Conservation (phyloP, 2,888 invertebrate species). For the Ellobium chinense region DNA sequence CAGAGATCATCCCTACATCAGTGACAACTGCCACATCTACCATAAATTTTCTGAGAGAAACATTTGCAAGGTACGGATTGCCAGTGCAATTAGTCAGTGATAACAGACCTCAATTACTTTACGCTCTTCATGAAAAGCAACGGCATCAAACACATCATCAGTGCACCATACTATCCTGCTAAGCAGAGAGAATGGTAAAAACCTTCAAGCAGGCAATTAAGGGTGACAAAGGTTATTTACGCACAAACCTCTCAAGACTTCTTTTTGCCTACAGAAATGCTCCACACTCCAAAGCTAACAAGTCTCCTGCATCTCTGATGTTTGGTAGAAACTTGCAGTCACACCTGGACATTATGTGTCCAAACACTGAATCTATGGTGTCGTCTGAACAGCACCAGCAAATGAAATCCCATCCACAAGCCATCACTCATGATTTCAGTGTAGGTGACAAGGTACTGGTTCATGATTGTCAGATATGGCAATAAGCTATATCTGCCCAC, state of each 20-base stretch:
- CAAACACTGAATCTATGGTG: neutral
- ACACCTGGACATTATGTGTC: neutral
- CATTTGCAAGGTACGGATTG: neutral
- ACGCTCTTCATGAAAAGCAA: constrained; percentile 48
- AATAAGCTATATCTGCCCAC: neutral
- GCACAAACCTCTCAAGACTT: neutral
- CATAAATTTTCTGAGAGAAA: neutral
- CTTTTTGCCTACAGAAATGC: constrained; percentile 1
- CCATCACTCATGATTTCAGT: neutral
- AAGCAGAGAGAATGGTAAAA: constrained; percentile 55
- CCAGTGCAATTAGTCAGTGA: neutral
- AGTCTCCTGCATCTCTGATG: neutral
- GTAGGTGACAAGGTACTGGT: constrained; percentile 8
- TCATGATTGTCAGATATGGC: constrained; percentile 5
- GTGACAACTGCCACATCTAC: neutral
- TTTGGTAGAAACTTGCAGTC: neutral
- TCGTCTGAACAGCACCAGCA: neutral
- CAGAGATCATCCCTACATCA: neutral
- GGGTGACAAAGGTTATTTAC: neutral
- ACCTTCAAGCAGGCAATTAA: constrained; percentile 48
- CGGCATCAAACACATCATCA: constrained; percentile 50
- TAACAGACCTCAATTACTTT: constrained; percentile 22
- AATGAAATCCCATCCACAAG: neutral
- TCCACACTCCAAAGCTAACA: neutral
- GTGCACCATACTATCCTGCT: constrained; percentile 22